phyloP scores from a whole-genome alignment of 2,888 invertebrate genomes.

The Papilio elwesi region DNA sequence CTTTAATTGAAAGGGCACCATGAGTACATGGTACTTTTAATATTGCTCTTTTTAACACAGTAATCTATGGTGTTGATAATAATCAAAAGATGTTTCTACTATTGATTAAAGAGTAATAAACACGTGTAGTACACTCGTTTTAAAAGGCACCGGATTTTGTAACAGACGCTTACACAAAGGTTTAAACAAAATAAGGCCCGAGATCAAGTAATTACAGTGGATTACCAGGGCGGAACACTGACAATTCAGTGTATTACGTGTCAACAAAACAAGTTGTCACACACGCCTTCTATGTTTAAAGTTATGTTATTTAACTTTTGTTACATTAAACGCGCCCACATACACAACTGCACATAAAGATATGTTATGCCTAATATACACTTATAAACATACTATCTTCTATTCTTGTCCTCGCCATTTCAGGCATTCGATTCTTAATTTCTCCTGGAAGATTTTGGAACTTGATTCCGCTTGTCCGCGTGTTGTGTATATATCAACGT shows the following conservation, averaged over 20 bases:
- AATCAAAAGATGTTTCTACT: no score
- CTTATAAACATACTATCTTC: no score
- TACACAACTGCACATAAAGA: background rate
- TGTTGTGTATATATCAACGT: no score
- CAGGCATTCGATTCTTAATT: no score
- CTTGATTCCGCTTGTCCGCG: no score
- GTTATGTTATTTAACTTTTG: background rate
- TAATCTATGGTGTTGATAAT: no score
- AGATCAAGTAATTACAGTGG: background rate
- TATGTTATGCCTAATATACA: no score
- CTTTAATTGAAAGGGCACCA: no score
- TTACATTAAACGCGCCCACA: background rate
- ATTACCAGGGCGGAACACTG: conserved; percentile 11
- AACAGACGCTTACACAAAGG: background rate
- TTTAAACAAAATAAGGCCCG: background rate
- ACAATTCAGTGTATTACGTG: background rate
- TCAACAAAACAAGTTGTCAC: background rate
- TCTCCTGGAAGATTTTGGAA: no score
- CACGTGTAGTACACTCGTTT: background rate
- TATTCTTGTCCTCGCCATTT: no score
- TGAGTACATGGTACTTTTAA: no score
- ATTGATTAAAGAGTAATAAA: background rate
- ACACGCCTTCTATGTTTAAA: background rate
- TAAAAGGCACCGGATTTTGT: background rate
- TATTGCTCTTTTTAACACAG: no score